Percentiles rank a stretch among this genome's conserved stretches.
phyloP scores from a whole-genome alignment of 2,797 vertebrate species.

The Typhlichthys eigenmanni region DNA sequence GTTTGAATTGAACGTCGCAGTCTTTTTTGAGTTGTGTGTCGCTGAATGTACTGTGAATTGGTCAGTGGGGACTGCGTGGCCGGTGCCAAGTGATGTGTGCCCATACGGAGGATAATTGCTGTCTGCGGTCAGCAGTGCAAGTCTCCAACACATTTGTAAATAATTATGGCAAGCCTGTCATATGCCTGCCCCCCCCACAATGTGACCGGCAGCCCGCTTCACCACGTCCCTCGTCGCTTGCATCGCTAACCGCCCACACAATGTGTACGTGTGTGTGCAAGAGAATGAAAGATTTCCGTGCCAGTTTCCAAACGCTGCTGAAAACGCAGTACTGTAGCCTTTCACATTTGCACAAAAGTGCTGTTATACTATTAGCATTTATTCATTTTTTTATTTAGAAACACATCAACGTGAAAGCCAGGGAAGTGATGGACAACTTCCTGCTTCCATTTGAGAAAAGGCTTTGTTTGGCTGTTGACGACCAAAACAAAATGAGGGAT shows the following conservation, averaged over 20 bases:
- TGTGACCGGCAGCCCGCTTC: conserved; percentile 4
- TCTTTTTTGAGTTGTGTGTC: no score
- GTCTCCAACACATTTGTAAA: conserved; percentile 2
- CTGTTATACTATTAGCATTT: not conserved
- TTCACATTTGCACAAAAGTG: not conserved
- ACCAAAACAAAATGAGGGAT: no score
- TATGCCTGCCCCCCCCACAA: not conserved
- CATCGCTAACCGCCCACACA: conserved; percentile 5
- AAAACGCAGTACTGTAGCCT: no score
- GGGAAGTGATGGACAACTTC: no score
- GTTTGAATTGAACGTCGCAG: not conserved
- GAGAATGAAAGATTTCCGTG: no score
- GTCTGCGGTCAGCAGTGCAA: not conserved
- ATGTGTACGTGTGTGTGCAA: not conserved
- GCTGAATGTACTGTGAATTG: not conserved
- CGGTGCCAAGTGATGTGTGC: not conserved
- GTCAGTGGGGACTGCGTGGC: not conserved
- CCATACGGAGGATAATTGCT: not conserved
- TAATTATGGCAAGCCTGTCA: not conserved
- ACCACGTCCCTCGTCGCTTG: not conserved
- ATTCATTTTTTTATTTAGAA: no score
- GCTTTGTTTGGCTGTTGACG: no score
- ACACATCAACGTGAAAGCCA: no score
- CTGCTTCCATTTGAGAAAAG: no score
- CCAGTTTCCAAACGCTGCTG: no score